Evolutionary conservation across 2,888 invertebrate genomes (phyloP).

Genomic region (Sympetrum striolatum): DNA sequence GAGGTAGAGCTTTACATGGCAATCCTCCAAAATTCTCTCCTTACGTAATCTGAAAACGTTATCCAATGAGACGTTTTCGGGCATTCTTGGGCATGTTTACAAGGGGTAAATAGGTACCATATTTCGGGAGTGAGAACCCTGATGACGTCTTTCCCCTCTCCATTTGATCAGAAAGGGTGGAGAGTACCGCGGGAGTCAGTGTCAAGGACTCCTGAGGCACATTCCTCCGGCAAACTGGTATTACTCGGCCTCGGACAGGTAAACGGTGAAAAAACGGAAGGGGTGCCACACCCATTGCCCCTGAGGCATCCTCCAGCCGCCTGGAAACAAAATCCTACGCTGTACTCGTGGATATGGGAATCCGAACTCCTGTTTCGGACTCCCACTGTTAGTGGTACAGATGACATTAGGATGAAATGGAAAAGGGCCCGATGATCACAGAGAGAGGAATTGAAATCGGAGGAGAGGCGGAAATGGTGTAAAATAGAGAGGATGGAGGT

Average conservation of each 20-base stretch:
- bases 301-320: not conserved
- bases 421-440: not conserved
- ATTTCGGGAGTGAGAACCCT: too few species aligned
- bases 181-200: constrained; percentile 29
- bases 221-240: constrained; percentile 39
- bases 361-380: not conserved
- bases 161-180: not conserved
- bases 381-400: not conserved
- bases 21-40: too few species aligned
- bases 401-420: not conserved
- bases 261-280: constrained; percentile 25
- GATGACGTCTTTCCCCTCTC: too few species aligned
- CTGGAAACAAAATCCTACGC: not conserved
- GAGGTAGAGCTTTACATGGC: too few species aligned
- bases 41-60: too few species aligned
- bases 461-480: not conserved
- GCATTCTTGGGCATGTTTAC: too few species aligned
- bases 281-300: constrained; percentile 36
- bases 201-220: constrained; percentile 32
- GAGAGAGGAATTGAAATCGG: not conserved
- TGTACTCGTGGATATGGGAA: not conserved
- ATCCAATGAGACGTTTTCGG: too few species aligned
- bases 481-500: not conserved
- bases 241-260: constrained; percentile 41
- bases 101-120: too few species aligned